These are phyloP conservation scores for Drosophila pachea DNA, from an alignment of 1,140 invertebrate species.

Conservation along the genomic window DNA sequence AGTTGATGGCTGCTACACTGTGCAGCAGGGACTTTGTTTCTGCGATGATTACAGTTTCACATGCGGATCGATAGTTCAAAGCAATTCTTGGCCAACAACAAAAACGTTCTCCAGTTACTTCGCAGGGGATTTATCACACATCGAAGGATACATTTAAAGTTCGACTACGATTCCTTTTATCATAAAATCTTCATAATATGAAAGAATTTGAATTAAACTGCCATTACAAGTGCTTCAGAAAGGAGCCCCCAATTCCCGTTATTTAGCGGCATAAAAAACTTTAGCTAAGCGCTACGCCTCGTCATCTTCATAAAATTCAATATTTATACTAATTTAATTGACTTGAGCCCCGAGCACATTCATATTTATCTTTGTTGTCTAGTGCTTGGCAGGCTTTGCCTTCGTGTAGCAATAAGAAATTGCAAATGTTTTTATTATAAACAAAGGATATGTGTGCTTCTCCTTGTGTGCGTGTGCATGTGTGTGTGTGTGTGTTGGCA, in stretches of 20 bases:
- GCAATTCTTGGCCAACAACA: no score
- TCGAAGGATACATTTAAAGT: no score
- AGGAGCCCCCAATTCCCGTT: no score
- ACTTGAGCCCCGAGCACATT: not conserved
- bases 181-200: no score
- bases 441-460: conserved; percentile 45
- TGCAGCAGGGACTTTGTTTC: not conserved
- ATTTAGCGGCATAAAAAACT: no score
- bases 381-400: conserved; percentile 41
- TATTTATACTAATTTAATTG: not conserved
- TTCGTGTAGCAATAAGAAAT: conserved; percentile 52
- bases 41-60: not conserved
- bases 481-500: conserved; percentile 23
- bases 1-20: conserved; percentile 35
- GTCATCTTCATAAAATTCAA: not conserved
- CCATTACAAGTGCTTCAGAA: no score
- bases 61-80: no score
- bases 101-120: no score
- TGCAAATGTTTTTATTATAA: conserved; percentile 75
- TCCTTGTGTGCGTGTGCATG: conserved; percentile 12
- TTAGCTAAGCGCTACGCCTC: not conserved
- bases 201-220: no score
- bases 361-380: conserved; percentile 23
- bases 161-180: no score
- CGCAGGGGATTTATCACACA: no score